Base-by-base conservation (phyloP, 2,888 invertebrate species). In the Cosmia trapezina region DNA sequence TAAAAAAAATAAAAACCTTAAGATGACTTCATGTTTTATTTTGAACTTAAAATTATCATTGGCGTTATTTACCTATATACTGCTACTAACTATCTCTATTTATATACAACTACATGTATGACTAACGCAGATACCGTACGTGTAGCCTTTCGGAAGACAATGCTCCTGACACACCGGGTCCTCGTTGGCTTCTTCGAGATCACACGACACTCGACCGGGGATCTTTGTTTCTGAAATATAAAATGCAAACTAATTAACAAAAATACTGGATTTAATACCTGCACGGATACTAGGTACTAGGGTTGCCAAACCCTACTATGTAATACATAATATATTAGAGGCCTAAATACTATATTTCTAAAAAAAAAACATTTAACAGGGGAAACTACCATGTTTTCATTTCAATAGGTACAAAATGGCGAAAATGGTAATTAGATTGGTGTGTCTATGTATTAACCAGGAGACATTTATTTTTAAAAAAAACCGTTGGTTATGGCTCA, bases 121-220 rank as follows among this genome's bases (percentile, higher is more conserved):
- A 65, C 89, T 90, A 62, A 95, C 89, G 77, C 96, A 96, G 45
- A 96, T 80, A 2, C 96, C 96, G 81, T 93, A 94, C 9, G 89
- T 87, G 76, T 96, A 96, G 54, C 96, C 96, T 87, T 95, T 96
- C 3, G 93, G 94, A 19, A 94, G 71, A 76, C 96, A 96, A 76
- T 93, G 95, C 70, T 91, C 90, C 70, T 91, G 90, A 78, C 96
- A 96, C 4, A 89, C 76, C 0, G 70, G 49, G 49, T 93, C 93
- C 73, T 94, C 94, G 0, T 90, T 91, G 0, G 93, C 88, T 68
- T 95, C 95, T 54, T 91, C 90, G 45, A 83, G 87, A 11, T 90
- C 80, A 66, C 96, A 96, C 17, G 75, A 51, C 41, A 94, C 77
- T 47, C 93, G 89, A 11, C 88, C 89, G 59, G 89, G 87, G 19